Evolutionary conservation across 2,888 invertebrate genomes (phyloP).

Genomic region (Bombylius major): DNA sequence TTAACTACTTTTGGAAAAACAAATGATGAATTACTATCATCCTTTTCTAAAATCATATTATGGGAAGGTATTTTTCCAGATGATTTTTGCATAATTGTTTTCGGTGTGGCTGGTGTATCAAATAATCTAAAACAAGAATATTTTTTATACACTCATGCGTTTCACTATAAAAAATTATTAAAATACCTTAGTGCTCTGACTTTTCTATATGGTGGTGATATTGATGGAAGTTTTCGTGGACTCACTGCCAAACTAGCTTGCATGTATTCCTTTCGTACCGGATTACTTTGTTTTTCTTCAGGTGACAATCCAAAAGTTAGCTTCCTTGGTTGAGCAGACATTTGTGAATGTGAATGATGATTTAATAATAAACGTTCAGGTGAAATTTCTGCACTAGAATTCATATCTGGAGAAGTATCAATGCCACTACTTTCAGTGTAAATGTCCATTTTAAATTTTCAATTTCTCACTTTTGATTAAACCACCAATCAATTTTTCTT

Average conservation of each 20-base stretch:
- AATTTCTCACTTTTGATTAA: no score
- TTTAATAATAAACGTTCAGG: slow-evolving; percentile 11
- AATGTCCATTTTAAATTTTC: slow-evolving; percentile 12
- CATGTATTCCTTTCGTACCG: slow-evolving; percentile 9
- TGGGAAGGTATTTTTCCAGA: slow-evolving; percentile 45
- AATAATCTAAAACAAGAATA: slow-evolving; percentile 45
- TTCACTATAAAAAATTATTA: no score
- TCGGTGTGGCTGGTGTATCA: slow-evolving; percentile 77
- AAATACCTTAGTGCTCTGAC: slow-evolving; percentile 44
- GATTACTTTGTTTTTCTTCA: slow-evolving; percentile 10
- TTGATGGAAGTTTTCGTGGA: slow-evolving; percentile 15
- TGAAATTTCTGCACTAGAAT: slow-evolving; percentile 17
- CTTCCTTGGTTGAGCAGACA: slow-evolving; percentile 27
- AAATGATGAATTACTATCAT: slow-evolving; percentile 3
- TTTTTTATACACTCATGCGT: background rate
- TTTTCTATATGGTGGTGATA: slow-evolving; percentile 45
- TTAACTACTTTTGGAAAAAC: slow-evolving; percentile 10
- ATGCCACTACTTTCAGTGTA: slow-evolving; percentile 18
- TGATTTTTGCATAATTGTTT: slow-evolving; percentile 49
- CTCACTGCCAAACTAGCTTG: slow-evolving; percentile 11
- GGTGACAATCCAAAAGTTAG: slow-evolving; percentile 31
- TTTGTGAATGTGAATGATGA: background rate
- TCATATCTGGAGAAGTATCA: slow-evolving; percentile 19
- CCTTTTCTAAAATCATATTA: slow-evolving; percentile 29
- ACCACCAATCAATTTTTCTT: no score